Evolutionary conservation across 2,888 invertebrate genomes (phyloP).

Genomic region (Epistrophe eligans): DNA sequence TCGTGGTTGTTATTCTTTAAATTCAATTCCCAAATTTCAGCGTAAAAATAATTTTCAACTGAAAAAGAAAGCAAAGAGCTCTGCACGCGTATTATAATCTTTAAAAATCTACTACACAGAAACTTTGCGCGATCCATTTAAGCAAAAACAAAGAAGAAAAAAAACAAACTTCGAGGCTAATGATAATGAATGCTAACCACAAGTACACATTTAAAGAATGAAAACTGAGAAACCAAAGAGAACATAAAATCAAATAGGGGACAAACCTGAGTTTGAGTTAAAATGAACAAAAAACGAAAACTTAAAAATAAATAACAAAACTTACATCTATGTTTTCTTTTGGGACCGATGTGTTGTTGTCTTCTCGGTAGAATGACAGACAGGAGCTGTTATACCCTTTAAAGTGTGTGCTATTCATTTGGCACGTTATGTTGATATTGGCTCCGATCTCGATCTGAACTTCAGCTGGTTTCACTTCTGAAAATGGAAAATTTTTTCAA

Average conservation of each 20-base stretch:
- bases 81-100: not conserved
- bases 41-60: not conserved
- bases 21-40: not conserved
- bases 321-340: conserved; percentile 54
- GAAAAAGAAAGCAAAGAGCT: not conserved
- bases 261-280: conserved; percentile 26
- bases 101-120: not conserved
- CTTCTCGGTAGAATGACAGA: conserved; percentile 78
- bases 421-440: conserved; percentile 80
- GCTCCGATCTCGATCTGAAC: conserved; percentile 79
- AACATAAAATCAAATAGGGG: conserved; percentile 20
- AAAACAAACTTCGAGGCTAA: conserved; percentile 9
- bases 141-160: conserved; percentile 7
- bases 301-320: conserved; percentile 10
- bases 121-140: not conserved
- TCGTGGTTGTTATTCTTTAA: not conserved
- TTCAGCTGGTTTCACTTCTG: conserved; percentile 78
- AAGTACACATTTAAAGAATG: conserved; percentile 28
- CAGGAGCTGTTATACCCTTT: conserved; percentile 76
- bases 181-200: conserved; percentile 22
- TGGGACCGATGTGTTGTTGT: conserved; percentile 65
- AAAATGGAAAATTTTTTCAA: conserved; percentile 46
- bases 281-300: conserved; percentile 18
- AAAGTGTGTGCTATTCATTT: conserved; percentile 67
- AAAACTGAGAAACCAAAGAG: conserved; percentile 39